Percentiles rank a stretch among this genome's conserved stretches.
Conservation (phyloP, 2,113 vertebrate species). For the Zosterops hypoxanthus region DNA sequence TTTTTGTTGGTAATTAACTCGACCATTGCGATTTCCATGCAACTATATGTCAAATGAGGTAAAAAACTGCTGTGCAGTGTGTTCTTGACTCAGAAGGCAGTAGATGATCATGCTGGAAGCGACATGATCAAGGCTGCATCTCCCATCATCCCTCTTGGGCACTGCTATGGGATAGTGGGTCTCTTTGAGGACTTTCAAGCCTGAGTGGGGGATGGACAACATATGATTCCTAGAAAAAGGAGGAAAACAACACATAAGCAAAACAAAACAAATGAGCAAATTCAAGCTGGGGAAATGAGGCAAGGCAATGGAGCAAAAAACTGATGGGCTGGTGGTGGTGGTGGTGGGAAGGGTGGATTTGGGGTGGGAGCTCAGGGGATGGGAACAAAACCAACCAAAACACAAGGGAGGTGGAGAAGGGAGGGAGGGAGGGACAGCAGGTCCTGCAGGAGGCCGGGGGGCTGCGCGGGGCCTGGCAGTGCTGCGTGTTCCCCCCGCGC, state of each 20-base stretch:
- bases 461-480: background rate
- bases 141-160: constrained; percentile 94
- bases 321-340: constrained; percentile 15
- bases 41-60: constrained; percentile 88
- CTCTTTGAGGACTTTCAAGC: constrained; percentile 99
- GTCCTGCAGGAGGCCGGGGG: constrained; percentile 80
- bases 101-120: constrained; percentile 90
- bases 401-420: background rate
- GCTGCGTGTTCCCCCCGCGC: background rate
- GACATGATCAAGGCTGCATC: constrained; percentile 95
- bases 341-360: too few species aligned
- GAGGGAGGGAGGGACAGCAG: constrained; percentile 48
- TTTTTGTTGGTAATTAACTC: constrained; percentile 77
- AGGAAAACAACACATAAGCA: constrained; percentile 99
- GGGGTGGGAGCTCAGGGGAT: constrained; percentile 58
- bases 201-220: constrained; percentile 99
- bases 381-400: constrained; percentile 51
- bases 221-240: constrained; percentile 99
- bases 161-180: constrained; percentile 99
- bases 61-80: constrained; percentile 89
- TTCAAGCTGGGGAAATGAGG: constrained; percentile 83
- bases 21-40: constrained; percentile 81
- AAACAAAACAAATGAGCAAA: constrained; percentile 92
- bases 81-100: constrained; percentile 94
- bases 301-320: constrained; percentile 79